These are phyloP conservation scores for Spea hammondii DNA, from an alignment of 2,797 vertebrate genomes.

Conservation along the genomic window DNA sequence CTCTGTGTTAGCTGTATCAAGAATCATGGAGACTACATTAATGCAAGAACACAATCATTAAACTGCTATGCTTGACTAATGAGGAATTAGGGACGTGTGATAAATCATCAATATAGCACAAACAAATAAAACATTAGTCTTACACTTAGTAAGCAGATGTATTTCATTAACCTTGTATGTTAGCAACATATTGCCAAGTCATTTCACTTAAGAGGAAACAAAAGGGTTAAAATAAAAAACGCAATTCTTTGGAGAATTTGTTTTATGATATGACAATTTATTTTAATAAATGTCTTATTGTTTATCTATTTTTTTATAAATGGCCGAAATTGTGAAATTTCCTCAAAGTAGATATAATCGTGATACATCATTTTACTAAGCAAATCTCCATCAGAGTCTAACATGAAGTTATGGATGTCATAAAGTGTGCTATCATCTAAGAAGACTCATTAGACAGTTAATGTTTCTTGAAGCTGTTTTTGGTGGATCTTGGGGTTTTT, in stretches of 20 bases:
- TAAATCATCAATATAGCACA: conserved; percentile 11
- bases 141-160: not conserved
- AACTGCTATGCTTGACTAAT: conserved; percentile 34
- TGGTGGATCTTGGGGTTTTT: not conserved
- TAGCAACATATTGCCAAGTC: no score
- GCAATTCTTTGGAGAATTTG: not conserved
- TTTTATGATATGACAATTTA: not conserved
- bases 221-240: no score
- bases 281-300: not conserved
- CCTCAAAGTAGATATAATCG: conserved; percentile 1
- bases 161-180: conserved; percentile 20
- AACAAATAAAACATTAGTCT: conserved; percentile 6
- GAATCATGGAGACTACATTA: conserved; percentile 10
- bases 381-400: conserved; percentile 8
- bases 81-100: conserved; percentile 10
- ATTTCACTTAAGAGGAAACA: no score
- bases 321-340: no score
- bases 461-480: conserved; percentile 14
- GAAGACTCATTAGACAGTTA: conserved; percentile 27
- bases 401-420: conserved; percentile 10
- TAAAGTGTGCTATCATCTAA: conserved; percentile 24
- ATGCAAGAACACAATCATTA: conserved; percentile 7
- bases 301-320: no score
- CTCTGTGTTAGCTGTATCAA: not conserved
- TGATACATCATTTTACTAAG: conserved; percentile 18